phyloP scores from a whole-genome alignment of 2,888 invertebrate genomes.

The Galeruca laticollis region DNA sequence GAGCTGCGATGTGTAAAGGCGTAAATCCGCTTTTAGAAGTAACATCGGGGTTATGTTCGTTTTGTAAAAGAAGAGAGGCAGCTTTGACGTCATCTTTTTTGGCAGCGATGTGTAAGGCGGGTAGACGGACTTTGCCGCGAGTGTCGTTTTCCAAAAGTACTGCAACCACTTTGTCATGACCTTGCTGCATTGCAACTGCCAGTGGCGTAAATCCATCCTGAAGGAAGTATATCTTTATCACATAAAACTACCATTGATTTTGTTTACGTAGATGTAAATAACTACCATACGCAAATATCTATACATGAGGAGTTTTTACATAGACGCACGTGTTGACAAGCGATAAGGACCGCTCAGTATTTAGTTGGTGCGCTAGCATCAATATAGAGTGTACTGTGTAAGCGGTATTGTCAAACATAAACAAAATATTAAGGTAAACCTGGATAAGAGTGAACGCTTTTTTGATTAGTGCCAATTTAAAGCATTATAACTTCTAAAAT shows the following conservation, averaged over 20 bases:
- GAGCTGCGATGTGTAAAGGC: slow-evolving; percentile 97
- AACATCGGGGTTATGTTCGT: slow-evolving; percentile 96
- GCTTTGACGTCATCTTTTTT: slow-evolving; percentile 99
- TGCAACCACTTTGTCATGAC: slow-evolving; percentile 96
- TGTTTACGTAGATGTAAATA: too few relatives aligned
- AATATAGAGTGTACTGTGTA: too few relatives aligned
- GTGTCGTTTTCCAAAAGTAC: slow-evolving; percentile 96
- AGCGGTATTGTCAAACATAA: too few relatives aligned
- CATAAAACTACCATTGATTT: not conserved
- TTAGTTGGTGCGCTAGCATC: too few relatives aligned
- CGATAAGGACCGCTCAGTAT: too few relatives aligned
- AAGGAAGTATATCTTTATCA: slow-evolving; percentile 46
- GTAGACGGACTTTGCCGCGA: slow-evolving; percentile 93
- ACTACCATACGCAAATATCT: too few relatives aligned
- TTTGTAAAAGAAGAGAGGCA: slow-evolving; percentile 88
- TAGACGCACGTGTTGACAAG: too few relatives aligned
- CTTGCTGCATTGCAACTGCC: slow-evolving; percentile 99
- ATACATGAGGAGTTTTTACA: too few relatives aligned
- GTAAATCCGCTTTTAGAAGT: slow-evolving; percentile 98
- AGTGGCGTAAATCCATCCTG: slow-evolving; percentile 98
- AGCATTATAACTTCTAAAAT: too few relatives aligned
- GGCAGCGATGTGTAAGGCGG: slow-evolving; percentile 97
- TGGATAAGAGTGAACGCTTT: too few relatives aligned
- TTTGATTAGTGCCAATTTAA: too few relatives aligned
- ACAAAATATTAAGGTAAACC: too few relatives aligned